A percentile compares a stretch with the other conserved stretches of the same genome.
phyloP scores from a whole-genome alignment of 1,140 invertebrate species.

The Tetragnatha versicolor region DNA sequence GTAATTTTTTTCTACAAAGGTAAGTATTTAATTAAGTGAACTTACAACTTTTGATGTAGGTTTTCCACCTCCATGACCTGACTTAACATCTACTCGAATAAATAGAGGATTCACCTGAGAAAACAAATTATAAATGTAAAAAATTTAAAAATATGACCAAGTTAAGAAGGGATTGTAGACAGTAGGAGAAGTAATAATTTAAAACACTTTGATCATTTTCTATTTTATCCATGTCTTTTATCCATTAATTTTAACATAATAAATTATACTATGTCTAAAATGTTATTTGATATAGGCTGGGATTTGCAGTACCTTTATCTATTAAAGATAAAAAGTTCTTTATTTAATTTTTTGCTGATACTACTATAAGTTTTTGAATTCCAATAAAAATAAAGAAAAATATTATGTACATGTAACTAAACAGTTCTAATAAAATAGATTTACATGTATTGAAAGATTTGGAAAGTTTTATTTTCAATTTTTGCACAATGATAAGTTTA shows the following conservation, averaged over 20 bases:
- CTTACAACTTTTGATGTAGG: constrained; percentile 90
- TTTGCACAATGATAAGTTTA: neutral
- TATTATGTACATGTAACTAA: too few relatives aligned
- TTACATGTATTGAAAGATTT: too few relatives aligned
- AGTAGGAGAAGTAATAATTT: too few relatives aligned
- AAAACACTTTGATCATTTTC: too few relatives aligned
- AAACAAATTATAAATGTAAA: neutral
- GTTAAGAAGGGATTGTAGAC: constrained; percentile 11
- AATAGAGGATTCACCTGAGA: constrained; percentile 86
- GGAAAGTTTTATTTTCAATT: too few relatives aligned
- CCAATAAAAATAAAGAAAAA: too few relatives aligned
- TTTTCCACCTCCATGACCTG: constrained; percentile 95
- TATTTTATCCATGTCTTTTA: neutral
- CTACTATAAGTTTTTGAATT: too few relatives aligned
- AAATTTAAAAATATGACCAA: neutral
- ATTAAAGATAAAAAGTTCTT: too few relatives aligned
- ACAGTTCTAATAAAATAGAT: too few relatives aligned
- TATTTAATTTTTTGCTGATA: too few relatives aligned
- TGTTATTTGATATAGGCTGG: neutral
- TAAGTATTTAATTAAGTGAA: constrained; percentile 41
- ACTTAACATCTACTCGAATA: constrained; percentile 89
- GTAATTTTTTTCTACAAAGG: neutral
- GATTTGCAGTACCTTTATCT: neutral
- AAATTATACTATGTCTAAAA: neutral
- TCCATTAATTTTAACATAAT: neutral